Evolutionary conservation across 2,888 invertebrate species (phyloP), one percentile per base, ranked within the genome.

Genomic region (Diarsia rubi): DNA sequence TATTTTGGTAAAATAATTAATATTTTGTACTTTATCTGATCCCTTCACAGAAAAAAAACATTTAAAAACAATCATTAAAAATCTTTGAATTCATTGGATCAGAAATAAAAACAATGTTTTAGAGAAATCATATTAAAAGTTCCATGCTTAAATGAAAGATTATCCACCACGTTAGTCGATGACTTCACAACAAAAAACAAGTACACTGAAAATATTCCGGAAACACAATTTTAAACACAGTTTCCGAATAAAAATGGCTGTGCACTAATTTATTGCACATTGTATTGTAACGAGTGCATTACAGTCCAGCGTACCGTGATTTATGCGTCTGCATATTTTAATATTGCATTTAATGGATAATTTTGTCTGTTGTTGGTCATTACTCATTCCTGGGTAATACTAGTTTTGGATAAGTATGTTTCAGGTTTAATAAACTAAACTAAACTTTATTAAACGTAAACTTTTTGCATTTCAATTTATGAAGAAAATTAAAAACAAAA

Each of bases 241-340:
- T 71, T 75, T 72, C 31, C 21, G 66, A 84, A 73, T 84, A 70
- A 82, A 73, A 77, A 69, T 73, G 67, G 49, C 42, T 21, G 49
- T 42, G 64, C 49, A 24, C 44, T 71, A 84, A 81, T 84, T 82
- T 82, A 84, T 81, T 52, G 68, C 70, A 65, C 81, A 72, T 63
- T 84, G 66, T 79, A 59, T 66, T 47, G 69, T 84, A 80, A 80
- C 75, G 75, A 84, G 72, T 82, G 75, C 37, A 84, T 82, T 79
- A 74, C 69, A 67, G 80, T 59, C 47, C 83, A 65, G 44, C 37
- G 63, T 49, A 27, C 31, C 69, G 54, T 80, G 76, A 85, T 85
- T 75, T 82, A 82, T 70, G 65, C 37, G 70, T 45, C 75, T 75
- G 78, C 69, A 70, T 85, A 82, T 83, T 78, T 82, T 78, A 82